These are phyloP conservation scores for Parnassius mnemosyne DNA, from an alignment of 2,888 invertebrate species.

Conservation along the genomic window DNA sequence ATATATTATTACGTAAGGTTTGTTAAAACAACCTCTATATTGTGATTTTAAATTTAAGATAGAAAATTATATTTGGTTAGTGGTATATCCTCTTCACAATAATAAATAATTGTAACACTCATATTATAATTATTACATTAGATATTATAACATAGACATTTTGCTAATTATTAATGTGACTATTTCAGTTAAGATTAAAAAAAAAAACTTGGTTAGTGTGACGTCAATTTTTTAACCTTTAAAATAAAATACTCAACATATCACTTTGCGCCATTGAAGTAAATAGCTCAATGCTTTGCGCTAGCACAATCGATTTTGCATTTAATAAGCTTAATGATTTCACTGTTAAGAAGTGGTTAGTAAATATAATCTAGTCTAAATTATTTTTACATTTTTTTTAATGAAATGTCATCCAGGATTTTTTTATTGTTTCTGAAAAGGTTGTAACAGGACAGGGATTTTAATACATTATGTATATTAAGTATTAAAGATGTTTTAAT, in stretches of 20 bases:
- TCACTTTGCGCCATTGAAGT: too few relatives aligned
- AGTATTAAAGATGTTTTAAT: neutral
- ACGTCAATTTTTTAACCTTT: too few relatives aligned
- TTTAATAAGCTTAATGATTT: neutral
- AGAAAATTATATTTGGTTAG: slow-evolving; percentile 2
- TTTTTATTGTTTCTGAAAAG: neutral
- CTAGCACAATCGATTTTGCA: neutral
- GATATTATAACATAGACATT: too few relatives aligned
- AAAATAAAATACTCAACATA: slow-evolving; percentile 5
- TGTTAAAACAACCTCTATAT: neutral
- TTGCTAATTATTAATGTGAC: too few relatives aligned
- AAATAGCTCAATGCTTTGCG: too few relatives aligned
- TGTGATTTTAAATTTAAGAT: slow-evolving; percentile 9
- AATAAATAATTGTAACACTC: neutral
- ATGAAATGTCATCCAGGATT: too few relatives aligned
- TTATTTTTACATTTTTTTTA: too few relatives aligned
- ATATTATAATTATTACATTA: too few relatives aligned
- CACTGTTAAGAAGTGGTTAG: too few relatives aligned
- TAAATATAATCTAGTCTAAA: too few relatives aligned
- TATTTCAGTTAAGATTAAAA: too few relatives aligned
- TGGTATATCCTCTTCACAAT: neutral
- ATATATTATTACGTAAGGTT: neutral
- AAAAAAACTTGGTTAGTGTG: too few relatives aligned
- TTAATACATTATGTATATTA: neutral
- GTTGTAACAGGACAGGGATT: neutral